Conservation (phyloP, 2,888 invertebrate genomes). For the Saturnia pavonia region DNA sequence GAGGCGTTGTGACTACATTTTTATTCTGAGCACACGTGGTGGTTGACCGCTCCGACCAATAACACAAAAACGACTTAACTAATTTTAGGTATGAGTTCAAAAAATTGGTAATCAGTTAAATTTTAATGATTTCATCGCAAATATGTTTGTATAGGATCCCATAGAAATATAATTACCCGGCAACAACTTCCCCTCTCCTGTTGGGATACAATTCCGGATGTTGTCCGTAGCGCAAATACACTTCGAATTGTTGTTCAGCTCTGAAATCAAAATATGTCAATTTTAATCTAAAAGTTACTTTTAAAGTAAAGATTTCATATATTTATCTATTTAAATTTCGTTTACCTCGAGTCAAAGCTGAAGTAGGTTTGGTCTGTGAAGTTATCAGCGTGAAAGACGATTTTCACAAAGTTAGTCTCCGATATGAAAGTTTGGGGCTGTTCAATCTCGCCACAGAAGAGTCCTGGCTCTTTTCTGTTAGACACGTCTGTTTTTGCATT, state of each 20-base stretch:
- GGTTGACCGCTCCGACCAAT: neutral
- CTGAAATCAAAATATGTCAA: slow-evolving; percentile 58
- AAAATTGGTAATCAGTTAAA: neutral
- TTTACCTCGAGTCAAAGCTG: slow-evolving; percentile 86
- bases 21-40: neutral
- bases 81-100: neutral
- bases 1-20: neutral
- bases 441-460: slow-evolving; percentile 96
- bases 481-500: slow-evolving; percentile 94
- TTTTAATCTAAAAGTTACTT: neutral
- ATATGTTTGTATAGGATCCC: neutral
- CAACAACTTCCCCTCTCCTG: slow-evolving; percentile 92
- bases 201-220: slow-evolving; percentile 96
- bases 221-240: slow-evolving; percentile 94
- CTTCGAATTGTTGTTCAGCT: slow-evolving; percentile 95
- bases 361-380: slow-evolving; percentile 96
- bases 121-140: neutral
- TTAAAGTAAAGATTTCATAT: neutral
- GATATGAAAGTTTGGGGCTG: slow-evolving; percentile 97
- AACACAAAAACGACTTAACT: neutral
- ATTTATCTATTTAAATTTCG: slow-evolving; percentile 63
- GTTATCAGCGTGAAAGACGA: slow-evolving; percentile 95
- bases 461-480: slow-evolving; percentile 93
- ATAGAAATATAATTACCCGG: slow-evolving; percentile 83
- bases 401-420: slow-evolving; percentile 95